Conservation (phyloP, 2,797 vertebrate species). For the Darevskia mixta region DNA sequence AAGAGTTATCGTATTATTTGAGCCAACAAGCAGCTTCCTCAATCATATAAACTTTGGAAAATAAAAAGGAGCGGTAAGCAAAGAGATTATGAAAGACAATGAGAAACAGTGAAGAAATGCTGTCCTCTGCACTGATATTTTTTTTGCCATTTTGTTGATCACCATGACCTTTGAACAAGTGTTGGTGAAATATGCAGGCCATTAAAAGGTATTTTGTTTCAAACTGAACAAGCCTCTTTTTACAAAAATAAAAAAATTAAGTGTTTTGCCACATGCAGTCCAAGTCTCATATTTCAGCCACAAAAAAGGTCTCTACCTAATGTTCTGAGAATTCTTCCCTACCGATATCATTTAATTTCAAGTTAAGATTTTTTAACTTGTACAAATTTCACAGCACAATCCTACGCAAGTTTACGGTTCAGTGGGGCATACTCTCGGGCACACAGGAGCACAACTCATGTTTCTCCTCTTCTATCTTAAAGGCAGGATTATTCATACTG, state of each 20-base stretch:
- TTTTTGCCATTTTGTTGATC: neutral
- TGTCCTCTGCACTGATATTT: neutral
- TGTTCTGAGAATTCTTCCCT: neutral
- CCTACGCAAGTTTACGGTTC: no score
- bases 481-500: neutral
- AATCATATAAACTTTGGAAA: neutral
- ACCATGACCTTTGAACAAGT: neutral
- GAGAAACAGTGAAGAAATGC: neutral
- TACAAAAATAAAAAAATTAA: no score
- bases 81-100: neutral
- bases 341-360: neutral
- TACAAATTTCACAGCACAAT: neutral
- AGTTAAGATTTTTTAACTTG: neutral
- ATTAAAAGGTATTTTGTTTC: neutral
- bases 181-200: neutral
- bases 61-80: neutral
- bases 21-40: neutral
- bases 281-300: neutral
- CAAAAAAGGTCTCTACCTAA: neutral
- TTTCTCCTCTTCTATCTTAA: neutral
- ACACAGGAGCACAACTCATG: neutral
- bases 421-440: neutral
- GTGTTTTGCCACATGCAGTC: no score
- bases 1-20: neutral
- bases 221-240: neutral